These are phyloP conservation scores for Phataginus tricuspis DNA, from an alignment of 2,797 vertebrate species.

Conservation along the genomic window DNA sequence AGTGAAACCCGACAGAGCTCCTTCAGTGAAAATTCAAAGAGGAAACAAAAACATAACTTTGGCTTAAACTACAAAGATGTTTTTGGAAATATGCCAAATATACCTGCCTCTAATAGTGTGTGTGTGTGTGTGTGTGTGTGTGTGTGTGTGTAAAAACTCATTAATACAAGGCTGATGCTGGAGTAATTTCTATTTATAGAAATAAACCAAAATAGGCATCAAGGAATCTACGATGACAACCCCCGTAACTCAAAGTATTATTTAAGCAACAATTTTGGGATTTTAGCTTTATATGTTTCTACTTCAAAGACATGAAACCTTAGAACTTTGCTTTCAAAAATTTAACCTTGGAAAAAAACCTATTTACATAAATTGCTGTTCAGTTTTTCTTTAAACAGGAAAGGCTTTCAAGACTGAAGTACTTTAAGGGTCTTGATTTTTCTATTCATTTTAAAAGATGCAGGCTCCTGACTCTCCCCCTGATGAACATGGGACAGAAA, in stretches of 20 bases:
- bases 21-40: background rate
- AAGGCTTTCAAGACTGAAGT: background rate
- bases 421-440: slow-evolving; percentile 18
- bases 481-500: background rate
- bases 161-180: background rate
- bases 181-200: background rate
- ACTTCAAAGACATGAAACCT: background rate
- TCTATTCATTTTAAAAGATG: background rate
- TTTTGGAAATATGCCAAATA: background rate
- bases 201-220: background rate
- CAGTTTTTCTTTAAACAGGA: slow-evolving; percentile 32
- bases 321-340: background rate
- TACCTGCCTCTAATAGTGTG: background rate
- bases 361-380: background rate
- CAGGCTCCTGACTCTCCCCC: background rate
- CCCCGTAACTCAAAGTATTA: background rate
- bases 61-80: background rate
- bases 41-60: background rate
- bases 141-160: background rate
- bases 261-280: background rate
- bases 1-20: background rate
- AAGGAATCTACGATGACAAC: background rate
- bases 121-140: background rate
- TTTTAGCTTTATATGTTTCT: slow-evolving; percentile 22
- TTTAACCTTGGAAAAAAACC: slow-evolving; percentile 21